Base-by-base conservation (phyloP, 2,888 invertebrate species). In the Eurytoma californica region DNA sequence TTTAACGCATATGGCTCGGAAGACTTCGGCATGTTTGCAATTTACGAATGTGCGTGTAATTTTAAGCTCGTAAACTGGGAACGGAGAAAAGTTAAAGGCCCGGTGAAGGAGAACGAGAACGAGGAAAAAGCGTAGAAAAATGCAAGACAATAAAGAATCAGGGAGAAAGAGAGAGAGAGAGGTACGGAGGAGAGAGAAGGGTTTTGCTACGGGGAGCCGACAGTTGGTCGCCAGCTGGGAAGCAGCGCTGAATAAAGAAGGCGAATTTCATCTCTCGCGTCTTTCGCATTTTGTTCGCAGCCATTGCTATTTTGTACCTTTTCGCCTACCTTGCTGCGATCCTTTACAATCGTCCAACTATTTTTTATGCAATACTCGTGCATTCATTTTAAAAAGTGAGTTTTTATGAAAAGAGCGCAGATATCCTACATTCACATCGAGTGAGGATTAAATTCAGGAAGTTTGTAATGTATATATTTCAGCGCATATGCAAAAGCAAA, bases 141-240 rank as follows among this genome's bases (percentile, higher is more conserved):
- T 65, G 57, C 57, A 20, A 69, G 67, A 77, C 49, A 53, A 72
- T 47, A 61, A n/a, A 49, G 30, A 55, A 30, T 60, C 39, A 47
- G 53, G 60, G 60, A 51, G 14, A n/a, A 65, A 74, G 28, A 65
- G 49, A 67, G 49, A 68, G 51, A n/a, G n/a, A n/a, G n/a, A n/a
- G n/a, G n/a, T n/a, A n/a, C n/a, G n/a, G n/a, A 24, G 60, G 60
- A 55, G 55, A 65, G 60, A 16, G 39, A 60, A 75, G 66, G 74
- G 74, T 58, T 74, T 79, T 79, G 69, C 66, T 65, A 47, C 51
- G 49, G 75, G 75, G 72, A 63, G 74, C 77, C 82, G 83, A 84
- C 86, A 85, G 86, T 84, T 86, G 85, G 85, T 61, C 84, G 83
- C 82, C 86, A 86, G 85, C 85, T 86, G 86, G 85, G 82, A 84